These are phyloP conservation scores for Hypsibius dujardini DNA, from an alignment of 1,140 invertebrate species.

Conservation along the genomic window DNA sequence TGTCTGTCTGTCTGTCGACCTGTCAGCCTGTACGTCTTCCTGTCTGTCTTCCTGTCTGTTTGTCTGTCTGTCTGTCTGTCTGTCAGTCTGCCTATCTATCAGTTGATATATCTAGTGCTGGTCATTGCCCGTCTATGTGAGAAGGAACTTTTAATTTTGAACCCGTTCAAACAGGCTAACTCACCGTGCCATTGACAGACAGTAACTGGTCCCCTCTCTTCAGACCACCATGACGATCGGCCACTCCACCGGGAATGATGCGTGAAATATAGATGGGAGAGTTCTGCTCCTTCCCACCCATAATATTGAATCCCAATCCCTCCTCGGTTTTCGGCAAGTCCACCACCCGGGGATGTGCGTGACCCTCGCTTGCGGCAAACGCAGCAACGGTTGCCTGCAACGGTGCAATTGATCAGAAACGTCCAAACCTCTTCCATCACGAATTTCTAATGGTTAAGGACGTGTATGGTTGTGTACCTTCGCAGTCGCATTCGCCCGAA, in stretches of 20 bases:
- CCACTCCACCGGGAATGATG: conserved; percentile 94
- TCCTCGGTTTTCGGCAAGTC: conserved; percentile 98
- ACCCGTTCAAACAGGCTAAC: conserved; percentile 27
- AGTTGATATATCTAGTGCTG: too few species aligned
- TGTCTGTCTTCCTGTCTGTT: too few species aligned
- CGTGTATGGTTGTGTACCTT: conserved; percentile 48
- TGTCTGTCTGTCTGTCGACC: too few species aligned
- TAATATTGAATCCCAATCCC: conserved; percentile 96
- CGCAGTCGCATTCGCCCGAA: conserved; percentile 80
- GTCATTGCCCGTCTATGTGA: too few species aligned
- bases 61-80: too few species aligned
- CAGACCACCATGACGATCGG: conserved; percentile 84
- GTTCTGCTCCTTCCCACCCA: conserved; percentile 97
- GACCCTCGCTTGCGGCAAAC: conserved; percentile 95
- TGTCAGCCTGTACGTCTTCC: too few species aligned
- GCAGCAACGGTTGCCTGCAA: conserved; percentile 62
- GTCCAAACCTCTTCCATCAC: background rate
- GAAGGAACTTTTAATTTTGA: too few species aligned
- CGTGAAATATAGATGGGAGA: conserved; percentile 98
- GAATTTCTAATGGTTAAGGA: too few species aligned
- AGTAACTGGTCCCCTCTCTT: conserved; percentile 94
- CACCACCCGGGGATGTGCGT: conserved; percentile 91
- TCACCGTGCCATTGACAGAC: conserved; percentile 88
- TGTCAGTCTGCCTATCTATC: too few species aligned
- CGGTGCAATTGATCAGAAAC: conserved; percentile 18